Base-by-base conservation (phyloP, 2,797 vertebrate genomes). In the Hirundo rustica region DNA sequence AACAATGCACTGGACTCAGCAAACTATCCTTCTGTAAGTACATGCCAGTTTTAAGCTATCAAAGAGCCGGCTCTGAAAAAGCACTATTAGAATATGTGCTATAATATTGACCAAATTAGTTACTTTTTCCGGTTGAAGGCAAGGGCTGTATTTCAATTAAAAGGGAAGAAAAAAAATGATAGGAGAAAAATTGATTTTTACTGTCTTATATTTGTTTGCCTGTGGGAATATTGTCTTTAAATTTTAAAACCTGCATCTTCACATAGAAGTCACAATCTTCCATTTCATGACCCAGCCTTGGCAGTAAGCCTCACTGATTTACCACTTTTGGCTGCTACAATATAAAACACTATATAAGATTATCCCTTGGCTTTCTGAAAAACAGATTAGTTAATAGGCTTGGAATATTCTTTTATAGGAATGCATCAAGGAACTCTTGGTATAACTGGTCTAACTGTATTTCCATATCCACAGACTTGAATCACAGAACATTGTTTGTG, bases 71-170 rank as follows among this genome's bases (percentile, higher is more conserved):
- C 14, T 88, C 42, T 57, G 30, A 55, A 74, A 50, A 22, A 68
- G 10, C 2, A 22, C 3, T 27, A 0, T 21, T 21, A 71, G 21
- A 76, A 32, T 6, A 68, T 0, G 3, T n/a, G 13, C 29, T 57
- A 12, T 2, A 3, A 32, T 65, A 36, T 3, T 17, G 54, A 82
- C 20, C 25, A 62, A 79, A 75, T 48, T 21, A 54, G 8, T 21
- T 42, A 29, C 11, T 18, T 62, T 27, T 40, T 21, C 20, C 55
- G 25, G 9, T 22, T 78, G 36, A 78, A 45, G 27, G 21, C 32
- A 70, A 66, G 44, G 16, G 29, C 16, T 38, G 18, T 42, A 34
- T 51, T 78, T 57, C 44, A 79, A 34, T 51, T 65, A 26, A 68
- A 64, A 65, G 32, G 13, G 13, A 29, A 84, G 12, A 64, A 88